Conservation (phyloP, 2,888 invertebrate genomes). For the Lepas anatifera region DNA sequence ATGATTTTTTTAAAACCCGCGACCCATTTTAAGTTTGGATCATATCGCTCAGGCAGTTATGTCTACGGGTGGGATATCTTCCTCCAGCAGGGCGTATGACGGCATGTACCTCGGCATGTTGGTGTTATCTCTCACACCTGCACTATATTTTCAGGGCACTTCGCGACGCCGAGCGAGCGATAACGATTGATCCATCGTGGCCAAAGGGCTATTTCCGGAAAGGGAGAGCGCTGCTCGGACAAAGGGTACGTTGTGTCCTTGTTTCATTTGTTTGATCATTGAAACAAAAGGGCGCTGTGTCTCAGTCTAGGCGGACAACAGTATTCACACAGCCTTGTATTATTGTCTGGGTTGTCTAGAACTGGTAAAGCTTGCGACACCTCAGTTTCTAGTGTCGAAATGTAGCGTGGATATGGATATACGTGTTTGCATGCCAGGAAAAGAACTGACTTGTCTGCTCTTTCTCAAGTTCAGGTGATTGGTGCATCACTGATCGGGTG, state of each 20-base stretch:
- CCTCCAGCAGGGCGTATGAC: no score
- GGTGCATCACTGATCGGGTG: no score
- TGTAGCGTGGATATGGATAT: no score
- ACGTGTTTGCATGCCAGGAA: no score
- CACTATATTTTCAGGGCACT: slow-evolving; percentile 36
- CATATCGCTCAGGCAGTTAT: no score
- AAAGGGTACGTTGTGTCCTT: slow-evolving; percentile 35
- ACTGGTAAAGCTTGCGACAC: not conserved
- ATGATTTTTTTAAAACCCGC: no score
- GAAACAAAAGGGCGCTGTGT: not conserved
- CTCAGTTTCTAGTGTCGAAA: not conserved
- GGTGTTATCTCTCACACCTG: no score
- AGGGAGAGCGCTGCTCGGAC: slow-evolving; percentile 37
- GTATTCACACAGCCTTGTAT: not conserved
- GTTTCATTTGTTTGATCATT: slow-evolving; percentile 20
- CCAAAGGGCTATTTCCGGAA: slow-evolving; percentile 40
- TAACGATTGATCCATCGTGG: slow-evolving; percentile 36
- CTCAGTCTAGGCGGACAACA: slow-evolving; percentile 3
- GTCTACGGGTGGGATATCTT: no score
- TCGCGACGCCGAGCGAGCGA: slow-evolving; percentile 39
- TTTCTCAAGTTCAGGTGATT: not conserved
- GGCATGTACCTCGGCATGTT: no score
- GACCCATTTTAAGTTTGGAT: no score
- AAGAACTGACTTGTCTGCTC: not conserved
- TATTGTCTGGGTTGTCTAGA: not conserved